Evolutionary conservation across 2,113 vertebrate species (phyloP).

Genomic region (Engystomops pustulosus): DNA sequence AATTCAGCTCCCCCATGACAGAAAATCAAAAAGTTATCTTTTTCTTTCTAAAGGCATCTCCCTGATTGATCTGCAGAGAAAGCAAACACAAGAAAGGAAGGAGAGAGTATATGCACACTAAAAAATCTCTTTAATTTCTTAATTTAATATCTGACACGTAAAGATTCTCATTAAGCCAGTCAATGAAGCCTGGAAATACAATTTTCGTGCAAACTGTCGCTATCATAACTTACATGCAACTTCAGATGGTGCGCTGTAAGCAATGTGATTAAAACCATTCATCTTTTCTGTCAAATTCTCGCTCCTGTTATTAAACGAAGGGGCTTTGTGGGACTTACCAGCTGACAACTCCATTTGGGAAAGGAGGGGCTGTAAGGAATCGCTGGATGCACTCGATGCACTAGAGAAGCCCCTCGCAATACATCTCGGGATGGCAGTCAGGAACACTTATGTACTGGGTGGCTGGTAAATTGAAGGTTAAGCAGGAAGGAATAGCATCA

Average conservation of each 20-base stretch:
- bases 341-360: slow-evolving; percentile 48
- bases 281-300: slow-evolving; percentile 73
- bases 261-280: slow-evolving; percentile 82
- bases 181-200: slow-evolving; percentile 84
- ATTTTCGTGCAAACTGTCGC: slow-evolving; percentile 82
- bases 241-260: slow-evolving; percentile 74
- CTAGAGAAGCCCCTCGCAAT: slow-evolving; percentile 1
- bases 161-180: slow-evolving; percentile 84
- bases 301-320: slow-evolving; percentile 52
- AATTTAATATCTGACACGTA: slow-evolving; percentile 82
- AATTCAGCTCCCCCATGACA: slow-evolving; percentile 69
- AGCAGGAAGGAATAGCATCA: slow-evolving; percentile 51
- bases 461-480: slow-evolving; percentile 54
- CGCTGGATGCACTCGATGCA: slow-evolving; percentile 12
- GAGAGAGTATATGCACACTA: slow-evolving; percentile 69
- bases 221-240: slow-evolving; percentile 79
- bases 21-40: slow-evolving; percentile 75
- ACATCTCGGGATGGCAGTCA: slow-evolving; percentile 30
- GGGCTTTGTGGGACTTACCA: slow-evolving; percentile 48
- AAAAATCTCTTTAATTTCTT: slow-evolving; percentile 79
- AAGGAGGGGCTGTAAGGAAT: slow-evolving; percentile 12
- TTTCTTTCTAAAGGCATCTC: slow-evolving; percentile 70
- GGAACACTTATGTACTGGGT: slow-evolving; percentile 38
- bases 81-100: slow-evolving; percentile 62
- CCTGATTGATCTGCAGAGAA: slow-evolving; percentile 72